Base-by-base conservation (phyloP, 1,140 invertebrate species). In the Coptotermes formosanus region DNA sequence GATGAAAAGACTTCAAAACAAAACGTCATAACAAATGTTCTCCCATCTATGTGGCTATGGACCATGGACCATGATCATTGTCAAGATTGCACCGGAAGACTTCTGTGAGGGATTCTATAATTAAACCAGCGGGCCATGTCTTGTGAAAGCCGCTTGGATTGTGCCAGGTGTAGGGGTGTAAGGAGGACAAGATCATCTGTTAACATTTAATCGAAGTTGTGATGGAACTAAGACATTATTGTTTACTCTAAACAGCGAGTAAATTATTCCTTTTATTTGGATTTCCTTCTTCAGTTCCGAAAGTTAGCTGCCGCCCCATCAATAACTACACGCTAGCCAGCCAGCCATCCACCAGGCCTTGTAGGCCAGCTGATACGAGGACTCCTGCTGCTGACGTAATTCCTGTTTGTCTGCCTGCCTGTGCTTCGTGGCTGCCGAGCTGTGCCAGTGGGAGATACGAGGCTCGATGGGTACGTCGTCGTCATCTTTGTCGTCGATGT, bases 341-440 rank as follows among this genome's bases (percentile, higher is more conserved):
- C 59, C 59, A 75, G 64, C n/a, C 64, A 75, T n/a, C 55, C 55
- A 59, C 14, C 64, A 75, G 64, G 64, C 64, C 64, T 75, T 75
- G 64, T 75, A 75, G n/a, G 64, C 64, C 64, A 25, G n/a, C 64
- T 75, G 64, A 75, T 75, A 75, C 64, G 64, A 75, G 64, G 64
- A 75, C 64, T 75, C 64, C 9, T 75, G 64, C 64, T 25, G n/a
- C n/a, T 75, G 64, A 75, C 64, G 64, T 75, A 75, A 75, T 75
- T 75, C 64, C 64, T 75, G 64, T 75, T 75, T 75, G 64, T 75
- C 64, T 75, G 64, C 64, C 64, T 75, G 21, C 59, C 59, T 19
- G 64, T 30, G 64, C 64, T 75, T 75, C 64, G 64, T 75, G 64
- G 64, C 64, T 75, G 64, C 64, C 64, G 64, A 75, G 64, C 64